Percentiles rank a stretch among this genome's conserved stretches.
Conservation (phyloP, 2,113 vertebrate genomes). For the Xiphophorus hellerii region DNA sequence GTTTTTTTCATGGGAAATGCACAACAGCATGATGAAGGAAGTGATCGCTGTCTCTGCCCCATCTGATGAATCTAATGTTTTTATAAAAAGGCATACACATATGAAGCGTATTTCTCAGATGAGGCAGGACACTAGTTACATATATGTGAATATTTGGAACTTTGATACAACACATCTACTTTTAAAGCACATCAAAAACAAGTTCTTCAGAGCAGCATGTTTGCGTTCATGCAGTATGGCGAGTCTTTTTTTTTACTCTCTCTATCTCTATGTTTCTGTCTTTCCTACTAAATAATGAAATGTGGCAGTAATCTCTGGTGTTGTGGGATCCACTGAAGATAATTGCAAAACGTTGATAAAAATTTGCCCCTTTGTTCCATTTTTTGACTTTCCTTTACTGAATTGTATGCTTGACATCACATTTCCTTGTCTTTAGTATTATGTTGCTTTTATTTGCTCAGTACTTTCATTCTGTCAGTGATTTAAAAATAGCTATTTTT, state of each 20-base stretch:
- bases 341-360: conserved; percentile 41
- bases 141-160: conserved; percentile 64
- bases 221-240: conserved; percentile 58
- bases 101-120: conserved; percentile 31
- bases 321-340: conserved; percentile 1
- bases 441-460: neutral
- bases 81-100: neutral
- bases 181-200: conserved; percentile 61
- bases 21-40: conserved; percentile 68
- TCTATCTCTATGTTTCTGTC: conserved; percentile 63
- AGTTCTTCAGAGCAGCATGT: conserved; percentile 60
- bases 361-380: neutral
- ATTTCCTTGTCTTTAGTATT: neutral
- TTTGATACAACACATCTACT: neutral
- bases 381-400: neutral
- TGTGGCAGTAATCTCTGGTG: conserved; percentile 47
- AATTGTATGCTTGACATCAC: neutral
- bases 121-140: conserved; percentile 55
- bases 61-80: conserved; percentile 36
- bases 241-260: conserved; percentile 37
- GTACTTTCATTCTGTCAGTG: neutral
- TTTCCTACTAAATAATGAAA: conserved; percentile 45
- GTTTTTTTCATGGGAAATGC: conserved; percentile 28
- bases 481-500: neutral
- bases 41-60: conserved; percentile 52